A percentile compares a stretch with the other conserved stretches of the same genome.
Conservation (phyloP, 1,140 invertebrate species). For the Acromyrmex charruanus region DNA sequence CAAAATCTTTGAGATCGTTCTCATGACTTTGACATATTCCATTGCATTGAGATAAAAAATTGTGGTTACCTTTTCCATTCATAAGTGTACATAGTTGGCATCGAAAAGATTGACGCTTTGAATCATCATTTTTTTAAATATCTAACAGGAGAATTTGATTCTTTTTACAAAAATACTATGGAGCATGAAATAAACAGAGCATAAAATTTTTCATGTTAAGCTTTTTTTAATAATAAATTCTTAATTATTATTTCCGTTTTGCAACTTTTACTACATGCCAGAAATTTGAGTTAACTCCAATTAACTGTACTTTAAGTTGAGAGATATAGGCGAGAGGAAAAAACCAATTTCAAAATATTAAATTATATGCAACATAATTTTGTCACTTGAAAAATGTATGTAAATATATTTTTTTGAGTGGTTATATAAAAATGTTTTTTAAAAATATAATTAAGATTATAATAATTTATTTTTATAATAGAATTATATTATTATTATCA, state of each 20-base stretch:
- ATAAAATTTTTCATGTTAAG: neutral
- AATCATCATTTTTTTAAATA: neutral
- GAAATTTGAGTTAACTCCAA: neutral
- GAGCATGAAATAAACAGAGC: neutral
- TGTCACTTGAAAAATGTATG: neutral
- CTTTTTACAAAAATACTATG: neutral
- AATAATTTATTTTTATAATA: neutral
- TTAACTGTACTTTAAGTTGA: neutral
- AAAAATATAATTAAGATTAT: neutral
- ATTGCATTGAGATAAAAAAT: neutral
- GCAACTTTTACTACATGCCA: neutral
- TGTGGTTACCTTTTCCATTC: neutral
- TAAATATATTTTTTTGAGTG: neutral
- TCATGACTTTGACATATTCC: neutral
- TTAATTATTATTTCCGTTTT: neutral
- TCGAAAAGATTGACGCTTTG: neutral
- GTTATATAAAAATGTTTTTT: neutral
- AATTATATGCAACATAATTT: neutral
- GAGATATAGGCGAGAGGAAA: neutral
- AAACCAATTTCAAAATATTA: neutral
- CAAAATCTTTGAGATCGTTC: neutral
- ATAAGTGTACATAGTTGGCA: slow-evolving; percentile 8
- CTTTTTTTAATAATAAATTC: neutral
- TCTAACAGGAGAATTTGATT: neutral
- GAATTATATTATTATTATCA: neutral